Base-by-base conservation (phyloP, 2,888 invertebrate genomes). In the Lathronympha strigana region DNA sequence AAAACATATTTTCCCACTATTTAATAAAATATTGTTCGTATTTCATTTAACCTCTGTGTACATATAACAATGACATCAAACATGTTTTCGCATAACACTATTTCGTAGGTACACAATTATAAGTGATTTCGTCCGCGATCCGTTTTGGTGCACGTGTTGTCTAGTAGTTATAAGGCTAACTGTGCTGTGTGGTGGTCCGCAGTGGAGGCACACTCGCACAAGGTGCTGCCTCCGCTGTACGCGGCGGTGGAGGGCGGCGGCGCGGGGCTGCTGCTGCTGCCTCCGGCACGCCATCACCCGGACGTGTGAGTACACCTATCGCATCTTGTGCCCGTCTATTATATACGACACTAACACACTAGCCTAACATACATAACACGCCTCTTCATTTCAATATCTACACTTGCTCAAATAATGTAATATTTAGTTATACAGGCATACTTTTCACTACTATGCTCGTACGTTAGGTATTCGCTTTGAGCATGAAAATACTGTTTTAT, bases 171-270 rank as follows among this genome's bases (percentile, higher is more conserved):
- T 60, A 33, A 63, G 51, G 63, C 51, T 64, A 66, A 66, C 53
- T 47, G 64, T 60, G 64, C 75, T 75, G 75, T 78, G 72, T 76
- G 75, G 77, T 81, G 76, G 76, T 84, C 82, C 81, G 85, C 88
- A 88, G 88, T 78, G 84, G 89, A 88, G 84, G 83, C 83, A 76
- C 83, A 76, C 81, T 77, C 87, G 78, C 86, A 84, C 86, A 83
- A 82, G 86, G 89, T 82, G 85, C 88, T 90, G 84, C 89, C 89
- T 79, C 86, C 90, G 84, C 88, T 88, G 84, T 89, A 83, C 87
- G 88, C 89, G 78, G 87, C 87, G 74, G 84, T 88, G 80, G 88
- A 88, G 84, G 78, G 78, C 70, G 58, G 15, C 21, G 76, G 74
- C 74, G 76, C 72, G 68, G 76, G 73, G 53, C 80, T 81, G 76